A percentile compares a stretch with the other conserved stretches of the same genome.
These are phyloP conservation scores for Lophius piscatorius DNA, from an alignment of 2,113 vertebrate genomes.

Conservation along the genomic window DNA sequence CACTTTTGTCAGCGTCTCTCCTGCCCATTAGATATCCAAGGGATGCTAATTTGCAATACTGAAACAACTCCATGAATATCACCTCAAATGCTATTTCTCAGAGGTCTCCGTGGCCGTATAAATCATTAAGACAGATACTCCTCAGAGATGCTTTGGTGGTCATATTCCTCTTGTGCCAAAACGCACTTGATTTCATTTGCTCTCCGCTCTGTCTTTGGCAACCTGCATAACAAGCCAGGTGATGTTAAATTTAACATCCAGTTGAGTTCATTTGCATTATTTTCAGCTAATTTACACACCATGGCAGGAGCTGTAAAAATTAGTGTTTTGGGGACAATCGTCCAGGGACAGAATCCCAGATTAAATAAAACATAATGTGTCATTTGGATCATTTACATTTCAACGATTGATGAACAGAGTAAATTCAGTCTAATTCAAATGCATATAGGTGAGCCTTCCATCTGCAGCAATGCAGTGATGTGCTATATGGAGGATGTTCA, in stretches of 20 bases:
- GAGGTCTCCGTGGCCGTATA: constrained; percentile 75
- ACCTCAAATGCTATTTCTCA: constrained; percentile 79
- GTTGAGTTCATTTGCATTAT: constrained; percentile 61
- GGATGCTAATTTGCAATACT: constrained; percentile 74
- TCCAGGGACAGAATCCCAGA: constrained; percentile 13
- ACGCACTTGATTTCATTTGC: constrained; percentile 71
- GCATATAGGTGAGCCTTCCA: constrained; percentile 61
- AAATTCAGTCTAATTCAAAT: constrained; percentile 44
- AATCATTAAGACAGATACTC: constrained; percentile 85
- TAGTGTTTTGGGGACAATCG: constrained; percentile 8
- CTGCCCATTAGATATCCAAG: constrained; percentile 52
- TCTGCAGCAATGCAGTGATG: constrained; percentile 59
- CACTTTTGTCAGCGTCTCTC: constrained; percentile 24
- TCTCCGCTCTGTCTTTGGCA: constrained; percentile 45
- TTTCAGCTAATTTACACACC: constrained; percentile 41
- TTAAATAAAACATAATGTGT: constrained; percentile 40
- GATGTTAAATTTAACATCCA: constrained; percentile 69
- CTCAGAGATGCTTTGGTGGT: constrained; percentile 77
- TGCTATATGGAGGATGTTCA: constrained; percentile 68
- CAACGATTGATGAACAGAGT: constrained; percentile 46
- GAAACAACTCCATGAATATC: constrained; percentile 71
- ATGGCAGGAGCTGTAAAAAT: constrained; percentile 15
- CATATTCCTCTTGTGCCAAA: constrained; percentile 67
- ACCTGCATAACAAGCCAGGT: constrained; percentile 54
- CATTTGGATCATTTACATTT: constrained; percentile 39